A percentile compares a stretch with the other conserved stretches of the same genome.
Conservation (phyloP, 2,888 invertebrate species). For the Stegana nigrithorax region DNA sequence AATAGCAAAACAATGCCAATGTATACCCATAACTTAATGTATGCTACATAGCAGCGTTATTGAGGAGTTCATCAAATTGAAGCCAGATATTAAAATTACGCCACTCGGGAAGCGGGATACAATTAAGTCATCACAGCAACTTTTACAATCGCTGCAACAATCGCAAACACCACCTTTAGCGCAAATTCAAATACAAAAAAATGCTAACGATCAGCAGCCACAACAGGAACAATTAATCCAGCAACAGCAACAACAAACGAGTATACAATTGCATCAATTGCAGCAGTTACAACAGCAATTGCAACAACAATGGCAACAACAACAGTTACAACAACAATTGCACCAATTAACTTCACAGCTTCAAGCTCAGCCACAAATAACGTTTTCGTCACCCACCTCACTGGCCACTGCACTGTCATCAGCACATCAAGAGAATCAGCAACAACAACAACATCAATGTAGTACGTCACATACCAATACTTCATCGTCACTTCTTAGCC, state of each 20-base stretch:
- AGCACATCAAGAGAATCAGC: slow-evolving; percentile 37
- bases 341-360: slow-evolving; percentile 54
- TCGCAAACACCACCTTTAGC: slow-evolving; percentile 15
- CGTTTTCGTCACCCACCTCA: slow-evolving; percentile 43
- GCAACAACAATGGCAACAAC: slow-evolving; percentile 38
- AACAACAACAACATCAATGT: slow-evolving; percentile 29
- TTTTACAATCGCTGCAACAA: neutral
- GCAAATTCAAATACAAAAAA: slow-evolving; percentile 29
- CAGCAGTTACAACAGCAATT: slow-evolving; percentile 34
- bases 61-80: slow-evolving; percentile 66
- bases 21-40: too few species aligned
- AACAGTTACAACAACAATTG: slow-evolving; percentile 50
- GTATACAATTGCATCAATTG: slow-evolving; percentile 35
- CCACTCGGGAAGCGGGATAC: slow-evolving; percentile 50
- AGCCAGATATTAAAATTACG: slow-evolving; percentile 67
- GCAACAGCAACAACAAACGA: slow-evolving; percentile 29
- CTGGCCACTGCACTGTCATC: too few species aligned
- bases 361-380: slow-evolving; percentile 50
- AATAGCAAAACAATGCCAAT: too few species aligned
- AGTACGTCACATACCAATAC: neutral
- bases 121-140: neutral
- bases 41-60: too few species aligned
- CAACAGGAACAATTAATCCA: slow-evolving; percentile 29
- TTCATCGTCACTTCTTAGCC: neutral
- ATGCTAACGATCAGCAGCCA: slow-evolving; percentile 35